A percentile compares a stretch with the other conserved stretches of the same genome.
Conservation (phyloP, 2,888 invertebrate genomes). For the Epinotia ramella region DNA sequence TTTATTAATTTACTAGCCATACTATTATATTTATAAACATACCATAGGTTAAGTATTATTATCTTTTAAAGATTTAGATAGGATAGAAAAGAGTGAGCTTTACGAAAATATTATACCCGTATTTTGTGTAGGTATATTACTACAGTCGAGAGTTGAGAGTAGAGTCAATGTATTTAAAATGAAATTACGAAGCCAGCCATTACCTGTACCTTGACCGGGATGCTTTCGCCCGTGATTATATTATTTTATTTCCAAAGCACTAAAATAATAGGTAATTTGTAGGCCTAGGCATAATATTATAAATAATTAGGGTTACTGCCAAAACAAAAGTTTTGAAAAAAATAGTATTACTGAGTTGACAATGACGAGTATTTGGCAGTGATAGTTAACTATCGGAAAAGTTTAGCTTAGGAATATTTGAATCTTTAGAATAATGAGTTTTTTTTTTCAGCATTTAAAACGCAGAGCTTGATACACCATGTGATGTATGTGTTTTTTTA, state of each 20-base stretch:
- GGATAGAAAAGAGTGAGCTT: constrained; percentile 83
- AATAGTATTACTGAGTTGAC: constrained; percentile 62
- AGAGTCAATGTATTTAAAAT: constrained; percentile 70
- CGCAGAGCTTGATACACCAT: constrained; percentile 56
- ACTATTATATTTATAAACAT: constrained; percentile 84
- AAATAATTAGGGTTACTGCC: constrained; percentile 72
- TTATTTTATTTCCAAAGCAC: constrained; percentile 82
- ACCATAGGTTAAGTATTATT: constrained; percentile 84
- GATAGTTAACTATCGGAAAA: constrained; percentile 63
- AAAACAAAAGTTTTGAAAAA: constrained; percentile 63
- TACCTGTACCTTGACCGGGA: constrained; percentile 74
- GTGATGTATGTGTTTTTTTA: neutral
- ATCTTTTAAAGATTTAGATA: constrained; percentile 82
- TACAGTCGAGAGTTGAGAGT: constrained; percentile 60
- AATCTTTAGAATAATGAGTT: constrained; percentile 66
- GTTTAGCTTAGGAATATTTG: constrained; percentile 55
- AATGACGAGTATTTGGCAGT: constrained; percentile 72
- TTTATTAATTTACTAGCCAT: constrained; percentile 82
- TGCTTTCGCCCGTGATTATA: constrained; percentile 61
- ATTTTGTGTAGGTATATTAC: constrained; percentile 65
- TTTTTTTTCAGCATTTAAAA: constrained; percentile 78
- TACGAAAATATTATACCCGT: constrained; percentile 75
- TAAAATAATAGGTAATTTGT: constrained; percentile 72
- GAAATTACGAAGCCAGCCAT: constrained; percentile 77
- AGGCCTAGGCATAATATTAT: constrained; percentile 77